These are phyloP conservation scores for Actinernus sp. DNA, from an alignment of 92 coral and sea anemone genomes.

Conservation along the genomic window DNA sequence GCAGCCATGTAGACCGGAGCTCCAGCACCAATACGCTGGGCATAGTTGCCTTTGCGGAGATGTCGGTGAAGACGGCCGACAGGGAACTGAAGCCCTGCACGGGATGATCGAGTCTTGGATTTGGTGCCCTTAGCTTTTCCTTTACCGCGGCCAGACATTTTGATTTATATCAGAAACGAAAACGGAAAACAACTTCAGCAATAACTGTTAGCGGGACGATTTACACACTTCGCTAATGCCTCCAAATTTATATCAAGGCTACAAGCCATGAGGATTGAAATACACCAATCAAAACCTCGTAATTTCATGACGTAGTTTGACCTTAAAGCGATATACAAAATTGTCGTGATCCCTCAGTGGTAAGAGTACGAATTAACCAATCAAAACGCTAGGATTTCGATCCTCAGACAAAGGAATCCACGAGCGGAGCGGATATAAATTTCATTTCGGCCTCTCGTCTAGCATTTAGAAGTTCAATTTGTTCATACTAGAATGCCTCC, in stretches of 20 bases:
- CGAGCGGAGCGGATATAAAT: too few species aligned
- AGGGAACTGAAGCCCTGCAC: constrained; percentile 89
- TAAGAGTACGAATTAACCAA: constrained; percentile 4
- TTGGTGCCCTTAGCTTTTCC: constrained; percentile 80
- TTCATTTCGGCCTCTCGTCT: too few species aligned
- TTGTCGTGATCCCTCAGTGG: constrained; percentile 29
- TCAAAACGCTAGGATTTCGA: not conserved
- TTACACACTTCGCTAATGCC: too few species aligned
- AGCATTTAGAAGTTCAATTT: not conserved
- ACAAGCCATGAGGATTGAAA: constrained; percentile 36
- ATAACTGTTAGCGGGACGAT: too few species aligned
- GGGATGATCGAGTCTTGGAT: constrained; percentile 81
- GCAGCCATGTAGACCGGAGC: constrained; percentile 79
- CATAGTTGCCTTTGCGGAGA: constrained; percentile 70
- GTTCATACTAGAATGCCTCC: constrained; percentile 46
- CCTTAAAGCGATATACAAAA: not conserved
- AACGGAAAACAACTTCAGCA: too few species aligned
- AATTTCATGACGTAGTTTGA: constrained; percentile 2
- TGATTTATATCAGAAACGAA: too few species aligned
- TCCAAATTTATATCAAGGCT: not conserved
- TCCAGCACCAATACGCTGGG: constrained; percentile 74
- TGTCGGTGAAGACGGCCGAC: constrained; percentile 68
- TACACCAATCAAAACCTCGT: constrained; percentile 29
- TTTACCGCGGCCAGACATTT: constrained; percentile 88
- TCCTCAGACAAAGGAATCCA: constrained; percentile 4